Percentiles rank a stretch among this genome's conserved stretches.
Evolutionary conservation across 2,113 vertebrate species (phyloP).

Genomic region (Cnemophilus loriae): DNA sequence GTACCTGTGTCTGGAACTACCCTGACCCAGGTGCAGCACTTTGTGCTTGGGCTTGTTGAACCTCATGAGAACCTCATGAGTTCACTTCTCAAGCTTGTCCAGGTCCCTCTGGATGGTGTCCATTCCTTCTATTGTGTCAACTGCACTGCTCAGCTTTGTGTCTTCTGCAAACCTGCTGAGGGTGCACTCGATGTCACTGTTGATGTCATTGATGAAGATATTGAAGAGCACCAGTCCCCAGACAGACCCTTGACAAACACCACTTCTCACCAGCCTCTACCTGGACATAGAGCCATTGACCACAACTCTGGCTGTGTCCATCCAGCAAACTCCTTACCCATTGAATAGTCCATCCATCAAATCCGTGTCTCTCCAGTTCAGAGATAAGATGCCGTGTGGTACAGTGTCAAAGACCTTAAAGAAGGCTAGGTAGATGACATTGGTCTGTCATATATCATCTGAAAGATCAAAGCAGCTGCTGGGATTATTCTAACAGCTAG

Average conservation of each 20-base stretch:
- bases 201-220: background rate
- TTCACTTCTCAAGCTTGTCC: background rate
- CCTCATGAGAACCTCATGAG: background rate
- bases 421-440: background rate
- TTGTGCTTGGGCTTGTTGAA: background rate
- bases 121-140: background rate
- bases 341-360: background rate
- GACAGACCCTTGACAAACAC: background rate
- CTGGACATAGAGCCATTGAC: background rate
- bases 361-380: fast-evolving
- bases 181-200: background rate
- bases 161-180: background rate
- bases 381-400: background rate
- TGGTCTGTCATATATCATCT: slow-evolving; percentile 82
- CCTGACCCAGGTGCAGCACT: background rate
- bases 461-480: slow-evolving; percentile 91
- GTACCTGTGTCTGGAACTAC: background rate
- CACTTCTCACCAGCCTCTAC: background rate
- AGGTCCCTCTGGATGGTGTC: too few relatives aligned
- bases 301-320: background rate
- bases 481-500: slow-evolving; percentile 90
- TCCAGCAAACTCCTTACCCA: background rate
- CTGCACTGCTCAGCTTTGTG: background rate
- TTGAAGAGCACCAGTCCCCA: background rate
- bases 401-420: background rate